Evolutionary conservation across 2,113 vertebrate genomes (phyloP), one percentile per base, ranked within the genome.

Genomic region (Chrysochloris asiatica): DNA sequence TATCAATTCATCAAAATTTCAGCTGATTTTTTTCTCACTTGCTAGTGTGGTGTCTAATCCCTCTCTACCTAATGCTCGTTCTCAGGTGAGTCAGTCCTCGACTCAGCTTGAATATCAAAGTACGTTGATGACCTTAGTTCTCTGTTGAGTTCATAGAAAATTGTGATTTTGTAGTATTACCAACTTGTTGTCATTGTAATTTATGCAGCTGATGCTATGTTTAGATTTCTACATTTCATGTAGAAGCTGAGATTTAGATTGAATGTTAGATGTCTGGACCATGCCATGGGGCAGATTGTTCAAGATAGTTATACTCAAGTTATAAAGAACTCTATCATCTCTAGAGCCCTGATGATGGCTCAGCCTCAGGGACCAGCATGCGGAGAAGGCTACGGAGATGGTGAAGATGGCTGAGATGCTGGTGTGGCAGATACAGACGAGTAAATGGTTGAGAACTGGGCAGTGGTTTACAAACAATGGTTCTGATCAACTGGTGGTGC

Each of bases 271-370:
- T 80, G 28, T 65, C 52, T 73, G 82, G 50, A 86, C 43, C 65
- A 89, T n/a, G n/a, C n/a, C n/a, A n/a, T n/a, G 72, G 84, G 83
- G 83, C 65, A 80, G n/a, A 87, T 86, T n/a, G 83, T 26, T 91
- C 56, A 80, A 71, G 36, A 75, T 69, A 45, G 38, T 52, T 79
- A 73, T 65, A 93, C 85, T 86, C 43, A 88, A 88, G 38, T 92
- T 86, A 85, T 22, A 75, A 59, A 59, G 3, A 12, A 16, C 54
- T 21, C 17, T 19, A 56, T 22, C 54, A 56, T 22, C 54, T 56
- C 24, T 22, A 21, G 54, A 56, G 54, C 24, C 12, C 54, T 22
- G 24, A 22, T 22, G 24, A 22, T 56, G 54, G 54, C 17, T 5
- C 24, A 22, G 54, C 54, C 54, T 21, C 17, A 56, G 54, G 24